Evolutionary conservation across 37 sponge, comb jelly and placozoan genomes (phyloP).

Genomic region (Chondrosia reniformis): DNA sequence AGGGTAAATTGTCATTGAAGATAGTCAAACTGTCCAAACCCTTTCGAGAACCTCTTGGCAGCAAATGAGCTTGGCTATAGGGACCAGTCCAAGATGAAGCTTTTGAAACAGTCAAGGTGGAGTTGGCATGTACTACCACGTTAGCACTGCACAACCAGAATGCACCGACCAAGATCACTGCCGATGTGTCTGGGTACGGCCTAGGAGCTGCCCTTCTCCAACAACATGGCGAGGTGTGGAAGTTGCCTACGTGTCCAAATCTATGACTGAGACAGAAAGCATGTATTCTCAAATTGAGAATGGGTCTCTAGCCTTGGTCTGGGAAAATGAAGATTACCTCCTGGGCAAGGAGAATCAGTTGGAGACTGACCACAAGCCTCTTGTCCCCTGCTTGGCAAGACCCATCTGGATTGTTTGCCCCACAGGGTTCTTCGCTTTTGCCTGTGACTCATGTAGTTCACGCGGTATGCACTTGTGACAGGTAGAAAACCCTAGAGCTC

Average conservation of each 20-base stretch:
- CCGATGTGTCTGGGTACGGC: slow-evolving; percentile 6
- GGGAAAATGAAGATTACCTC: slow-evolving; percentile 34
- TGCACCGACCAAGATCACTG: slow-evolving; percentile 26
- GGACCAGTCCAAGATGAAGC: slow-evolving; percentile 27
- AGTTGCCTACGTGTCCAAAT: slow-evolving; percentile 20
- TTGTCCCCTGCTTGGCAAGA: slow-evolving; percentile 19
- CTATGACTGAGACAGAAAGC: slow-evolving; percentile 35
- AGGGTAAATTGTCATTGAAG: slow-evolving; percentile 43
- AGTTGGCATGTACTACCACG: slow-evolving; percentile 29
- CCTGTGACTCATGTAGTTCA: not conserved
- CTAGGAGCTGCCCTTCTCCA: slow-evolving; percentile 44
- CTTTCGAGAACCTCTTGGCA: slow-evolving; percentile 31
- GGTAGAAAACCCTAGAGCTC: no score
- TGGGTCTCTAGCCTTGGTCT: slow-evolving; percentile 34
- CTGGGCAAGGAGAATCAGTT: slow-evolving; percentile 24
- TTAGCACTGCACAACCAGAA: slow-evolving; percentile 39
- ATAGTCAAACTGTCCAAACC: slow-evolving; percentile 14
- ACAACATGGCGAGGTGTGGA: slow-evolving; percentile 2
- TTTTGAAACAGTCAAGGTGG: slow-evolving; percentile 26
- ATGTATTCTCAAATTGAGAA: slow-evolving; percentile 45
- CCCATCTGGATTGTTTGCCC: not conserved
- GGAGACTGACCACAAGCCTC: slow-evolving; percentile 50
- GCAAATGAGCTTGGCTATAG: slow-evolving; percentile 34
- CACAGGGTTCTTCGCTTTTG: not conserved
- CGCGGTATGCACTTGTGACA: no score